Percentiles rank a stretch among this genome's conserved stretches.
phyloP scores from a whole-genome alignment of 2,888 invertebrate genomes.

The Nemotelus nigrinus region DNA sequence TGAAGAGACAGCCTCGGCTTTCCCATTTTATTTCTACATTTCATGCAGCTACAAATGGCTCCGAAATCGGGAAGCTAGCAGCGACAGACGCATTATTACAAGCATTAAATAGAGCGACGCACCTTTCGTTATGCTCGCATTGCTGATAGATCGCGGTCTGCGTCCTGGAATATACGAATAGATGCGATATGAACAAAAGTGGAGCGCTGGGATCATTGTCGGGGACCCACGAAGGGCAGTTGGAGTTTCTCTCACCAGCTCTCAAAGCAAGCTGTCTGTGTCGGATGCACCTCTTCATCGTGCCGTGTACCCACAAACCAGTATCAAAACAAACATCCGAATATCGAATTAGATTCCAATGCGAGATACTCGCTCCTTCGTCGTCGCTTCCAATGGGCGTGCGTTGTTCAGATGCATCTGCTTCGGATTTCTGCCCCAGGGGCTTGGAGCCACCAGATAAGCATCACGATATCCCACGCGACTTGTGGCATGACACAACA shows the following conservation, averaged over 20 bases:
- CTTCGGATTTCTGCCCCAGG: constrained; percentile 8
- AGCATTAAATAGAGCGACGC: constrained; percentile 27
- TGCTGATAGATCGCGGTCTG: constrained; percentile 25
- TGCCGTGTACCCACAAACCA: constrained; percentile 29
- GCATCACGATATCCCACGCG: not conserved
- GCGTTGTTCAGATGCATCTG: not conserved
- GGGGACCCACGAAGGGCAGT: not conserved
- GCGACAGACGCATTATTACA: constrained; percentile 9
- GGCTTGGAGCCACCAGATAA: not conserved
- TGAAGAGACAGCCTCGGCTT: not conserved
- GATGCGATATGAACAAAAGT: not conserved
- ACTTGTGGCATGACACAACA: constrained; percentile 20
- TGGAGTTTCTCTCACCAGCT: not conserved
- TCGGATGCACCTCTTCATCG: not conserved
- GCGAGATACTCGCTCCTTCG: not conserved
- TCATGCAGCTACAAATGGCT: too few relatives aligned
- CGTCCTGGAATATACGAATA: not conserved
- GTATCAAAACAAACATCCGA: constrained; percentile 41
- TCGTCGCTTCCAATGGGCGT: constrained; percentile 38
- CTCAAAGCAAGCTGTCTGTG: not conserved
- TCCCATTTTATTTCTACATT: too few relatives aligned
- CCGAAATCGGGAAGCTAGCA: not conserved
- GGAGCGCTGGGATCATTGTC: not conserved
- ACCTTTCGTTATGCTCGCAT: not conserved
- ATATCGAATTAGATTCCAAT: constrained; percentile 34